Conservation (phyloP, 2,113 vertebrate genomes). For the Percina caprodes region DNA sequence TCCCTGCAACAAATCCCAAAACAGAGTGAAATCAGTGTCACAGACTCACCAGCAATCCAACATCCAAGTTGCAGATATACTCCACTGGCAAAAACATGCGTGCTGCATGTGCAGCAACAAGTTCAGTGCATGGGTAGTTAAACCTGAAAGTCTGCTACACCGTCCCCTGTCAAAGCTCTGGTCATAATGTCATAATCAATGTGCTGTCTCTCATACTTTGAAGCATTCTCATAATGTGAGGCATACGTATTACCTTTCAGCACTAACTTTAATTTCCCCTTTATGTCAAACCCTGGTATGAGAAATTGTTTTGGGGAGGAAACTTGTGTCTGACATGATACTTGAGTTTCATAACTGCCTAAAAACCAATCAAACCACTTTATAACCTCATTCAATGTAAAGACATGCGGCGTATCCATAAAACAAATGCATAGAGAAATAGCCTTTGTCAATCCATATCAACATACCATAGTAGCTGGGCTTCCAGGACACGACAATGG, state of each 20-base stretch:
- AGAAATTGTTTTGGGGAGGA: not conserved
- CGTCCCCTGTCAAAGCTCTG: not conserved
- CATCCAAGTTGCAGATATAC: not conserved
- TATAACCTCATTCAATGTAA: not conserved
- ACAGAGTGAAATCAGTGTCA: not conserved
- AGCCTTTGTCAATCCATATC: not conserved
- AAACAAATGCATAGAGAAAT: not conserved
- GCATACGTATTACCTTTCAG: not conserved
- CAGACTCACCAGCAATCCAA: not conserved
- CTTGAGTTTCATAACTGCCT: not conserved
- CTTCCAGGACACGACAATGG: constrained; percentile 81
- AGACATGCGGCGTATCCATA: not conserved
- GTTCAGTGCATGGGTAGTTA: not conserved
- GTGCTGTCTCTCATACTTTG: not conserved
- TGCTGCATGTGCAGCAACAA: not conserved
- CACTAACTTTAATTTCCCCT: not conserved
- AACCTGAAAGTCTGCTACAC: not conserved
- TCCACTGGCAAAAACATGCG: not conserved
- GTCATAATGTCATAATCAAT: no score
- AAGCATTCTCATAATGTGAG: not conserved
- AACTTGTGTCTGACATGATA: not conserved
- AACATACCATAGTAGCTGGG: constrained; percentile 81
- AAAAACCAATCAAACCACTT: not conserved
- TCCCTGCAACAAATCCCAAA: constrained; percentile 72
- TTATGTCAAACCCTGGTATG: not conserved